Percentiles rank a stretch among this genome's conserved stretches.
Conservation (phyloP, 1,140 invertebrate genomes). For the Penaeus chinensis region DNA sequence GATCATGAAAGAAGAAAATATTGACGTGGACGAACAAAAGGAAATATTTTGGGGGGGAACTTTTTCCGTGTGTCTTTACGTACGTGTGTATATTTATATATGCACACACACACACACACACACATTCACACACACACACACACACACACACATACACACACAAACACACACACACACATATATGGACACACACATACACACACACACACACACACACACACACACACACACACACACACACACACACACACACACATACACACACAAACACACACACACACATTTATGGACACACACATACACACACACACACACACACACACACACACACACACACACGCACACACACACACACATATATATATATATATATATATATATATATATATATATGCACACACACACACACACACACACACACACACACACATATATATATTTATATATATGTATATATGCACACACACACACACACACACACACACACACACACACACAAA, state of each 20-base stretch:
- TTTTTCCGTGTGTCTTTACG: not conserved
- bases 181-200: not conserved
- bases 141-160: too few relatives aligned
- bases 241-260: not conserved
- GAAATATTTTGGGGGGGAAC: not conserved
- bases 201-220: not conserved
- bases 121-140: not conserved
- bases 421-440: too few relatives aligned
- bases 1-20: not conserved
- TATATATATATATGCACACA: too few relatives aligned
- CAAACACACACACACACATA: too few relatives aligned
- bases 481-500: too few relatives aligned
- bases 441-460: too few relatives aligned
- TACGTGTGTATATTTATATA: not conserved
- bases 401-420: too few relatives aligned
- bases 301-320: not conserved
- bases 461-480: too few relatives aligned
- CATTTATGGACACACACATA: not conserved
- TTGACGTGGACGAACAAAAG: not conserved
- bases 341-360: not conserved
- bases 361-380: too few relatives aligned
- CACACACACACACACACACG: not conserved
- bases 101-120: not conserved
- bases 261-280: not conserved
- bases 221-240: not conserved